These are phyloP conservation scores for Macrocentrus cingulum DNA, from an alignment of 1,140 invertebrate genomes.

Conservation along the genomic window DNA sequence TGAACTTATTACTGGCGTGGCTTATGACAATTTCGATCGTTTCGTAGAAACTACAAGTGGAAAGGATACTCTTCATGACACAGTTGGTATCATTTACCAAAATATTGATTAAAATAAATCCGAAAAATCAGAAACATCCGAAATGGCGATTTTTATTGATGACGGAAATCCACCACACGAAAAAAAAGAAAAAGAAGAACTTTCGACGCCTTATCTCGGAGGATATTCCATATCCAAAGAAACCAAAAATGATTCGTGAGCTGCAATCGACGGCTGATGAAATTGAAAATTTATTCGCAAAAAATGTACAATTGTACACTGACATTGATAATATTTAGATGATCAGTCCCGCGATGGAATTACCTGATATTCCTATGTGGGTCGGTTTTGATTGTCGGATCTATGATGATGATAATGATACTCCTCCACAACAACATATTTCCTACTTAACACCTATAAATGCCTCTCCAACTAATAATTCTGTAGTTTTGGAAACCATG, in stretches of 20 bases:
- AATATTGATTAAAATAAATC: too few relatives aligned
- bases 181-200: too few relatives aligned
- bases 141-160: too few relatives aligned
- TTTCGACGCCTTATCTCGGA: too few relatives aligned
- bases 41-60: constrained; percentile 10
- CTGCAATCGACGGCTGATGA: too few relatives aligned
- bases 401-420: neutral
- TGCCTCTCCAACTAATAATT: constrained; percentile 1
- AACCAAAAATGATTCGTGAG: too few relatives aligned
- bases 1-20: constrained; percentile 35
- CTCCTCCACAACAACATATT: neutral
- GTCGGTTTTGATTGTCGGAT: constrained; percentile 24
- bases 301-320: neutral
- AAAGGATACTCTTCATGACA: constrained; percentile 23
- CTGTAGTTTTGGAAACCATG: constrained; percentile 1
- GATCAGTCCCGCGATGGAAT: constrained; percentile 16
- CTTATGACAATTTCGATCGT: constrained; percentile 46
- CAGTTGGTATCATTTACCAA: too few relatives aligned
- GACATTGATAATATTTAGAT: neutral
- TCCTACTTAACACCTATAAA: constrained; percentile 10
- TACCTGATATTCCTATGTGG: constrained; percentile 26
- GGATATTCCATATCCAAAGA: too few relatives aligned
- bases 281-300: neutral
- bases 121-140: too few relatives aligned
- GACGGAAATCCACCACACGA: too few relatives aligned